Base-by-base conservation (phyloP, 1,140 invertebrate genomes). In the Euschistus heros region DNA sequence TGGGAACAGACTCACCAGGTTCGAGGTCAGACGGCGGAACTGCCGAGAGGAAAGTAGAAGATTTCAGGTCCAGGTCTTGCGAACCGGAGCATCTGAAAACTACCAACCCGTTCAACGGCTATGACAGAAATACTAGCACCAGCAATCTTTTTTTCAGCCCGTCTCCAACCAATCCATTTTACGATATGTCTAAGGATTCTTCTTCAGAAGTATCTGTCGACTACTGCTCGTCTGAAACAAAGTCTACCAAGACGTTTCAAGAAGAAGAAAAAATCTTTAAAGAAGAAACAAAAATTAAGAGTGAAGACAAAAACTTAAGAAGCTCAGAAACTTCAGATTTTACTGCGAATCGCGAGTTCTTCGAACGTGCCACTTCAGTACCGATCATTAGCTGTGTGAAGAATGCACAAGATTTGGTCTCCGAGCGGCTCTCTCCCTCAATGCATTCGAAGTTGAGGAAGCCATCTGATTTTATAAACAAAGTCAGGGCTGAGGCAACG, bases 351-450 rank as follows among this genome's bases (percentile, higher is more conserved):
- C 24, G 54, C 24, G 54, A 57, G 14, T 57, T 57, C 22, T 57
- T 57, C 54, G 54, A 57, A 26, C 18, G 54, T 4, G 54, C 54
- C 15, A 57, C 54, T 20, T 57, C 54, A 8, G 54, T 57, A 5
- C 54, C 54, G 2, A 57, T 24, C 18, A 57, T 24, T 4, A 57
- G 54, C 26, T 57, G 18, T 57, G 54, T 57, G 24, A 57, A 57
- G 54, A 57, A 57, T 57, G 54, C 54, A 10, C 54, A 57, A 57
- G 54, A 57, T 27, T 24, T 57, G 7, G 54, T 57, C 8, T 57
- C 54, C 0, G 54, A 57, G 24, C 3, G 24, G 10, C 24, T 57
- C 15, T 20, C 20, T 17, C 20, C 24, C 5, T 22, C 54, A 17
- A 17, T 15, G 15, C 20, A 57, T 26, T 24, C 54, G 4, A 22